Base-by-base conservation (phyloP, 2,888 invertebrate species). In the Drosophila kuntzei region DNA sequence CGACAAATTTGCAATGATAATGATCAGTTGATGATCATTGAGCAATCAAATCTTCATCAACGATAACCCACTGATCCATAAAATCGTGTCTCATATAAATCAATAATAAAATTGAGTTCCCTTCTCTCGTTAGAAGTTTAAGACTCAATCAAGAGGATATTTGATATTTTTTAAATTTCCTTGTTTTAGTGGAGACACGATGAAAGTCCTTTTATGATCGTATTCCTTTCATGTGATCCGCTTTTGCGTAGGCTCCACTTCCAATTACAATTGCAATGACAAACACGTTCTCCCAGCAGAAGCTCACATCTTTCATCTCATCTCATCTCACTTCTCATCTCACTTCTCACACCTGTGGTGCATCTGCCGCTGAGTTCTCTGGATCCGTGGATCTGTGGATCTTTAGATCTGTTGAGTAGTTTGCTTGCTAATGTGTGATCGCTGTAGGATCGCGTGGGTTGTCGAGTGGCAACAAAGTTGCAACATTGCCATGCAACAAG, bases 341-440 rank as follows among this genome's bases (percentile, higher is more conserved):
- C 25, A 25, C 25, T 25, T 75, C 67, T 76, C 63, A 66, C 71
- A 54, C 76, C 75, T 57, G 66, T 75, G 66, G 76, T 59, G 66
- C 71, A 73, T 74, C 76, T 83, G 71, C 80, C 77, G 86, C 86
- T 60, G 64, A 36, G 46, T 70, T 71, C 69, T 63, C n/a, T n/a
- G n/a, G n/a, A n/a, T n/a, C n/a, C n/a, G 57, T 41, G 37, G 37
- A 14, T 51, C 59, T 71, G 44, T 32, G 44, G 20, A 68, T 51
- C 61, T 71, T 47, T 32, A 34, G 25, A 68, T 54, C 64, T 71
- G 32, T 44, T 53, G 59, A 74, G 72, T 54, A 59, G 50, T 50
- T 66, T 71, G 78, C 29, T 58, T 76, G 79, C 71, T 79, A 84
- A 84, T 87, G 84, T 84, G 84, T 67, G 65, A 80, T 34, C 46